Percentiles rank a stretch among this genome's conserved stretches.
Conservation (phyloP, 2,888 invertebrate species). For the Quadriops clusia region DNA sequence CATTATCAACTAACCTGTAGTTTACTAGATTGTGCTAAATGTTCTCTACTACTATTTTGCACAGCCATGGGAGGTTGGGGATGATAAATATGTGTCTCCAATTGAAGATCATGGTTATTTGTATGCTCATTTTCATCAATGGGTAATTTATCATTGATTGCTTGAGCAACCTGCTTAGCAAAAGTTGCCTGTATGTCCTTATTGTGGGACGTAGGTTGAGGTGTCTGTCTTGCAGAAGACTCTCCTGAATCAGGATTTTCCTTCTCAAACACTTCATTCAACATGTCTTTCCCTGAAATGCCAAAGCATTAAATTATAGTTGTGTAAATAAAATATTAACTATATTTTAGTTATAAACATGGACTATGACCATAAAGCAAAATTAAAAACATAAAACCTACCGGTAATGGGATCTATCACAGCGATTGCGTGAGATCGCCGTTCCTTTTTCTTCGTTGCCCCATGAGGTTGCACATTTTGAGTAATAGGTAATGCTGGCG, state of each 20-base stretch:
- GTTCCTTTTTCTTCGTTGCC: constrained; percentile 16
- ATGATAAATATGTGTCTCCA: constrained; percentile 13
- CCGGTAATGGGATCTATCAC: constrained; percentile 35
- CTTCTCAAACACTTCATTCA: constrained; percentile 33
- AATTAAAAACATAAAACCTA: constrained; percentile 13
- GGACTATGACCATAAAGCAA: not conserved
- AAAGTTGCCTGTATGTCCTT: constrained; percentile 33
- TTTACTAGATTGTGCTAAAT: constrained; percentile 32
- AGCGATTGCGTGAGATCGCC: constrained; percentile 29
- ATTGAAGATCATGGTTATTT: constrained; percentile 13
- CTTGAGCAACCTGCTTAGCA: constrained; percentile 24
- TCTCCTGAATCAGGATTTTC: constrained; percentile 35
- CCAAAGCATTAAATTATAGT: not conserved
- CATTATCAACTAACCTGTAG: constrained; percentile 28
- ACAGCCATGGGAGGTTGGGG: constrained; percentile 17
- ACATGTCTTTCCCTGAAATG: constrained; percentile 25
- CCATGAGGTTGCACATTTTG: constrained; percentile 16
- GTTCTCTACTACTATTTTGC: constrained; percentile 22
- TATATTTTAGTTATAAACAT: too few species aligned
- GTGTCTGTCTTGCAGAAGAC: constrained; percentile 39
- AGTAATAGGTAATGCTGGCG: constrained; percentile 15
- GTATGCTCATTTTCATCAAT: constrained; percentile 12
- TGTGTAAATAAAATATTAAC: too few species aligned
- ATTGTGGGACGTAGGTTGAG: constrained; percentile 32
- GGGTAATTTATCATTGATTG: constrained; percentile 12